Evolutionary conservation across 2,113 vertebrate genomes (phyloP).

Genomic region (Carollia perspicillata): DNA sequence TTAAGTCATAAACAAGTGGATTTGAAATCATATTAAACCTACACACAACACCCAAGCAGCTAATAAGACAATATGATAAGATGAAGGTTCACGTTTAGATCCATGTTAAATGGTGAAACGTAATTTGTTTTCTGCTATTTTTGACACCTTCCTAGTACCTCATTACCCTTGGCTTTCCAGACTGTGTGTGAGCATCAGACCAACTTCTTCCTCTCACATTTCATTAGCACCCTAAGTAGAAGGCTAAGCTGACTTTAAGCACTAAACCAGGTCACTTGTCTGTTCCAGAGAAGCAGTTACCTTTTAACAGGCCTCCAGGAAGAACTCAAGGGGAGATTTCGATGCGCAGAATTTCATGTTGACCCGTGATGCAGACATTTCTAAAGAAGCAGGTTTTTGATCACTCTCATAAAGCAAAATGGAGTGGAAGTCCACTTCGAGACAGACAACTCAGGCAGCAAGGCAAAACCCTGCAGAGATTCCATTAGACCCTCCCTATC

Average conservation of each 20-base stretch:
- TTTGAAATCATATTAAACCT: neutral
- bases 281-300: neutral
- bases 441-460: neutral
- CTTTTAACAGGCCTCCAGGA: neutral
- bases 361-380: neutral
- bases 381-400: neutral
- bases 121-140: neutral
- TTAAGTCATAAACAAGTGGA: neutral
- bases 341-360: neutral
- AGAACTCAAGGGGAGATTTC: neutral
- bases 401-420: neutral
- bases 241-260: neutral
- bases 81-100: neutral
- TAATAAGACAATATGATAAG: neutral
- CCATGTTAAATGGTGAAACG: neutral
- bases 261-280: neutral
- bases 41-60: neutral
- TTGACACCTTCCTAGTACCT: too few species aligned
- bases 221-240: neutral
- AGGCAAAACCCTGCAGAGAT: neutral
- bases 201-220: neutral
- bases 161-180: neutral
- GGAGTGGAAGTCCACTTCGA: neutral
- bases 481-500: neutral
- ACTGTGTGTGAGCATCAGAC: neutral